Percentiles rank a stretch among this genome's conserved stretches.
Evolutionary conservation across 2,888 invertebrate genomes (phyloP).

Genomic region (Pandemis cinnamomeana): DNA sequence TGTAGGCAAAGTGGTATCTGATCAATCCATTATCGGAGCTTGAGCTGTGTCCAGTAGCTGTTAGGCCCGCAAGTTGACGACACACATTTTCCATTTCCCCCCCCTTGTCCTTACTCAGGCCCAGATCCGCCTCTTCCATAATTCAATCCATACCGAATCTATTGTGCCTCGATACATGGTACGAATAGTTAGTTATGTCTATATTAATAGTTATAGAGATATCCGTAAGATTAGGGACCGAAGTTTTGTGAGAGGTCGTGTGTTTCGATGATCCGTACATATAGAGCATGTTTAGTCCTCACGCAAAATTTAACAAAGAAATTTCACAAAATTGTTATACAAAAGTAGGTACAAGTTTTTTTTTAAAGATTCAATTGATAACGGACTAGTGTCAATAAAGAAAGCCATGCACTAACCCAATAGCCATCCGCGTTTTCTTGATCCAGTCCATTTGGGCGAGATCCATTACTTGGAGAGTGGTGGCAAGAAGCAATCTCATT

Average conservation of each 20-base stretch:
- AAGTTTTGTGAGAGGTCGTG: background rate
- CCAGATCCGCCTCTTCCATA: conserved; percentile 77
- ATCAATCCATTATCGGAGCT: conserved; percentile 79
- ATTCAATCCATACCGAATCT: conserved; percentile 79
- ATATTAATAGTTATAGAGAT: conserved; percentile 14
- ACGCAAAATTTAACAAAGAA: background rate
- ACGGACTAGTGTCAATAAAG: conserved; percentile 24
- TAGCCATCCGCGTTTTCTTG: conserved; percentile 72
- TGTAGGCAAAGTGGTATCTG: conserved; percentile 72
- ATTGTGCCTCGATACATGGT: conserved; percentile 67
- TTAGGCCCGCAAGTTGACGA: conserved; percentile 77
- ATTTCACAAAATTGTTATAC: background rate
- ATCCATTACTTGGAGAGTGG: conserved; percentile 84
- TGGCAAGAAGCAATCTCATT: conserved; percentile 85
- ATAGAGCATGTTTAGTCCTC: background rate
- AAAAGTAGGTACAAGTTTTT: background rate
- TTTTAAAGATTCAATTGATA: background rate
- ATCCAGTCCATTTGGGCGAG: conserved; percentile 83
- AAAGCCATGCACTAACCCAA: conserved; percentile 68
- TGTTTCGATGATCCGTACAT: background rate
- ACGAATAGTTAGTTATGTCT: conserved; percentile 38
- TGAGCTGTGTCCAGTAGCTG: conserved; percentile 74
- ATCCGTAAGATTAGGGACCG: background rate
- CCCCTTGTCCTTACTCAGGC: conserved; percentile 68
- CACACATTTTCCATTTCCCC: conserved; percentile 83